A percentile compares a stretch with the other conserved stretches of the same genome.
Conservation (phyloP, 1,140 invertebrate genomes). For the Kradibia gibbosae region DNA sequence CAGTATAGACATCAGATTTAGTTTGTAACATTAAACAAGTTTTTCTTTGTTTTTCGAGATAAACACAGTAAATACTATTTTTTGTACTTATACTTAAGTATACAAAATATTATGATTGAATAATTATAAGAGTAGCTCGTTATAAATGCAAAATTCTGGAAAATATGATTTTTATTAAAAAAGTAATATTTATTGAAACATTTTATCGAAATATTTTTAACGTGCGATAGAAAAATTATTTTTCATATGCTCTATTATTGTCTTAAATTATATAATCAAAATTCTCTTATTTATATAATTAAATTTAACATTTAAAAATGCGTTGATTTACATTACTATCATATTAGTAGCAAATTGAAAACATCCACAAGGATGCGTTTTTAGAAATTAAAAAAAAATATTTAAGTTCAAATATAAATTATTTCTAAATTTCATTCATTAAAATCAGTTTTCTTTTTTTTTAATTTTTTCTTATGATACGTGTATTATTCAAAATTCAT, state of each 20-base stretch:
- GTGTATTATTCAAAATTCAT: background rate
- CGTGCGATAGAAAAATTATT: background rate
- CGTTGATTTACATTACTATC: too few relatives aligned
- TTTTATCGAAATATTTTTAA: background rate
- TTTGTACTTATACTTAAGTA: background rate
- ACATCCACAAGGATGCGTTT: too few relatives aligned
- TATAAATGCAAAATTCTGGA: background rate
- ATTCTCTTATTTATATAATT: too few relatives aligned
- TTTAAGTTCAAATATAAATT: too few relatives aligned
- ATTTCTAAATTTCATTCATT: too few relatives aligned
- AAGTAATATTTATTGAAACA: background rate
- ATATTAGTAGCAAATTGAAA: too few relatives aligned
- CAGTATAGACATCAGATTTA: background rate
- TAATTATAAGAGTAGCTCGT: background rate
- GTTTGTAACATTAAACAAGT: slow-evolving; percentile 1
- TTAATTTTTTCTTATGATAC: background rate
- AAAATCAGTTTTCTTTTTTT: background rate
- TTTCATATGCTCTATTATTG: too few relatives aligned
- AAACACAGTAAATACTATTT: background rate
- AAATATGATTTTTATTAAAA: background rate
- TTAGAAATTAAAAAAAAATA: too few relatives aligned
- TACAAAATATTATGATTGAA: background rate
- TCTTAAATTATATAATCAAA: too few relatives aligned
- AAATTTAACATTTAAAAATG: too few relatives aligned
- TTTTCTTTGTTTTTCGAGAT: background rate